These are phyloP conservation scores for Slavum lentiscoides DNA, from an alignment of 2,888 invertebrate species.

Conservation along the genomic window DNA sequence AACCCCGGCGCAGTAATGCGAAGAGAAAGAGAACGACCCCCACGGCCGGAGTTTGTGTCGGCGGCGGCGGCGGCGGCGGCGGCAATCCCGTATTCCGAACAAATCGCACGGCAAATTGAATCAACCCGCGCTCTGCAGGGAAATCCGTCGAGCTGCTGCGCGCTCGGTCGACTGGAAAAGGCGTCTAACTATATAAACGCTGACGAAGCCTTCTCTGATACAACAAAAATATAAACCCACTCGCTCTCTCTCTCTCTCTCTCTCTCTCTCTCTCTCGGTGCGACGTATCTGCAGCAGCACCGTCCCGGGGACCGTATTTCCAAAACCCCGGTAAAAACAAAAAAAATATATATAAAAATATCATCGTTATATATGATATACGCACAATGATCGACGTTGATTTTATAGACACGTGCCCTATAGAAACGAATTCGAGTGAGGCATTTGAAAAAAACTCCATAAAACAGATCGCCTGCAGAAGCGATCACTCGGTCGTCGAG, in stretches of 20 bases:
- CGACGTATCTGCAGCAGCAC: not conserved
- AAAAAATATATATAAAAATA: too few relatives aligned
- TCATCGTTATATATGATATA: too few relatives aligned
- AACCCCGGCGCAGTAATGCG: constrained; percentile 11
- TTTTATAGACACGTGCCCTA: too few relatives aligned
- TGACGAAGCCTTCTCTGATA: constrained; percentile 47
- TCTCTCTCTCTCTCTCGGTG: not conserved
- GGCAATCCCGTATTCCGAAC: constrained; percentile 55
- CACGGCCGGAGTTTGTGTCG: constrained; percentile 46
- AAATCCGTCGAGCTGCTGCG: constrained; percentile 48
- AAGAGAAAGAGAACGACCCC: constrained; percentile 37
- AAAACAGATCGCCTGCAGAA: too few relatives aligned
- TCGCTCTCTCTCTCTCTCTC: too few relatives aligned
- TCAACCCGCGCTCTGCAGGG: constrained; percentile 52
- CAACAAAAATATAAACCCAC: not conserved
- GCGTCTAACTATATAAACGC: constrained; percentile 46
- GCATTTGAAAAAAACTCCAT: too few relatives aligned
- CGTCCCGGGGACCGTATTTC: constrained; percentile 28
- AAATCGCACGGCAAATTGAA: constrained; percentile 56
- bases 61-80: not conserved
- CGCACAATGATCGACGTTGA: too few relatives aligned
- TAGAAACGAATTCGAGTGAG: too few relatives aligned
- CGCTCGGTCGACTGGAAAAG: constrained; percentile 48
- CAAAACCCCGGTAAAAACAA: constrained; percentile 26
- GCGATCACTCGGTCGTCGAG: too few relatives aligned